Base-by-base conservation (phyloP, 2,113 vertebrate genomes). In the Scortum barcoo region DNA sequence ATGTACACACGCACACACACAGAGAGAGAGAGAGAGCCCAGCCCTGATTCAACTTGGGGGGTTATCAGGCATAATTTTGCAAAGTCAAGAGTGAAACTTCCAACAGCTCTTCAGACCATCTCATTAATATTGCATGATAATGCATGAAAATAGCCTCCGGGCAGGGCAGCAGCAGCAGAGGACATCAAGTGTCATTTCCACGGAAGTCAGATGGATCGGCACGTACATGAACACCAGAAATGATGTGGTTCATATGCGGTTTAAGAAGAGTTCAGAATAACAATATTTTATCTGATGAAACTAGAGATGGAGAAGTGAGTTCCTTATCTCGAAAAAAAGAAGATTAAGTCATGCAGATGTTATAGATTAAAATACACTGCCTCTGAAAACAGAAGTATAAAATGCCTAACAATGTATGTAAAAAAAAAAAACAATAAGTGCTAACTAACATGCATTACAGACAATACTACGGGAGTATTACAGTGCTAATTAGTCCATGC, bases 71-170 rank as follows among this genome's bases (percentile, higher is more conserved):
- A 38, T 67, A 3, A 36, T 79, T 80, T 54, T 85, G 19, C 63
- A 80, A 48, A 78, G 61, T 85, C 69, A 84, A 82, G 72, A 79
- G 71, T 72, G 30, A 80, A 69, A 75, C 30, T 81, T 83, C 73
- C 53, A 70, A 80, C 85, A 80, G 71, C 72, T 86, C 46, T 81
- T 68, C 77, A 66, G 46, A 60, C 22, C 53, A 61, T 61, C 68
- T 84, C 84, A 86, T 89, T 65, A 87, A 91, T 91, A 84, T 81
- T 92, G 84, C 78, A 90, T 65, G 68, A 63, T 74, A 84, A 81
- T 88, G 83, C 79, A 84, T 86, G 62, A 84, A 88, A 93, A 88
- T 83, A 88, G 72, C 84, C 71, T 38, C 68, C 38, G 54, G 66
- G 24, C 54, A 26, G 14, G 33, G 70, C 56, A 84, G 53, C 77